A percentile compares a stretch with the other conserved stretches of the same genome.
These are phyloP conservation scores for Parus major DNA, from an alignment of 2,113 vertebrate genomes.

Conservation along the genomic window DNA sequence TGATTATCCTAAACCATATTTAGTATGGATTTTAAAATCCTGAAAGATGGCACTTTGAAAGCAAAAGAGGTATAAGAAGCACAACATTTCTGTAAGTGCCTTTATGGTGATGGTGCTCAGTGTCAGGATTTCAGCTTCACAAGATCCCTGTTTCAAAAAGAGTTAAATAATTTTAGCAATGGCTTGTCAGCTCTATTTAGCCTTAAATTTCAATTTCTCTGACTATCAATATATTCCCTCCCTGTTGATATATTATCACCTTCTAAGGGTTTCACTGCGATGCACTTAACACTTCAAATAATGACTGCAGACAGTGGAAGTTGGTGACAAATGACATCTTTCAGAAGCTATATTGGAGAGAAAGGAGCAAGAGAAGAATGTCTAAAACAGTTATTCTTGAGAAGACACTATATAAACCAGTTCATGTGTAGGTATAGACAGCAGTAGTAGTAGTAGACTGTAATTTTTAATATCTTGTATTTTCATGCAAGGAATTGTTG, in stretches of 20 bases:
- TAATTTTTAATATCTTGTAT: not conserved
- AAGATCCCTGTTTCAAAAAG: not conserved
- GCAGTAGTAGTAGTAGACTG: not conserved
- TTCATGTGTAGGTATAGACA: not conserved
- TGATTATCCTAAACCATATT: not conserved
- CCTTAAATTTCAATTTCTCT: not conserved
- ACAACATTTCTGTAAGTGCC: not conserved
- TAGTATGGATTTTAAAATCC: not conserved
- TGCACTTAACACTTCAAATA: not conserved
- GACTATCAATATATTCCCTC: not conserved
- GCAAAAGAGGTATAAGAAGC: not conserved
- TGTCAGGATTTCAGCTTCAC: not conserved
- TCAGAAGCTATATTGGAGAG: not conserved
- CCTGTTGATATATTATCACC: not conserved
- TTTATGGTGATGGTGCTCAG: not conserved
- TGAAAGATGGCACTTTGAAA: not conserved
- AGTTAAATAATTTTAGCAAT: not conserved
- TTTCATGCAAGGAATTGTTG: not conserved
- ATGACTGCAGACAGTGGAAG: not conserved
- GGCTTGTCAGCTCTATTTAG: not conserved
- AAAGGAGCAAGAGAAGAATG: not conserved
- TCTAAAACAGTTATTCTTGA: not conserved
- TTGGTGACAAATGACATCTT: not conserved
- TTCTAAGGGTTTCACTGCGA: not conserved
- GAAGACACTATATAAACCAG: not conserved